phyloP scores from a whole-genome alignment of 2,113 vertebrate species.

The Callipepla squamata region DNA sequence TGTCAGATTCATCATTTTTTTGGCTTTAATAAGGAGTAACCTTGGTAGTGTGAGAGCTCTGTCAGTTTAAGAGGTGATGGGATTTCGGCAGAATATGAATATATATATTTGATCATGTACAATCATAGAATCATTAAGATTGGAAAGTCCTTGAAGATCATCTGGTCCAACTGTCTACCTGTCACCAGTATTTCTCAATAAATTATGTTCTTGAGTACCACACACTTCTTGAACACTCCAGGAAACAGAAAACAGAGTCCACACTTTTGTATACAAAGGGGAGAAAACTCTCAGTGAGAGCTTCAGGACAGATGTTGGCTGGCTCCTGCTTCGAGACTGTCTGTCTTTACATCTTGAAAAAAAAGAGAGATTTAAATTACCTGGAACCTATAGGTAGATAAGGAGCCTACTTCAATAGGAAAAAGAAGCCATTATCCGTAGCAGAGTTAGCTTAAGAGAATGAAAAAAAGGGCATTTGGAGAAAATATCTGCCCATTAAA shows the following conservation, averaged over 20 bases:
- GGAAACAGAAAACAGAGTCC: not conserved
- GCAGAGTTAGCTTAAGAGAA: constrained; percentile 58
- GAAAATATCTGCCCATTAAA: constrained; percentile 70
- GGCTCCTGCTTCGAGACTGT: not conserved
- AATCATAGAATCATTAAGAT: too few species aligned
- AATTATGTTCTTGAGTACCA: too few species aligned
- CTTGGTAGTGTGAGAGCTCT: not conserved
- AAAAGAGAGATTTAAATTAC: constrained; percentile 46
- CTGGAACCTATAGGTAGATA: constrained; percentile 57
- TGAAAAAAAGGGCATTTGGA: constrained; percentile 65
- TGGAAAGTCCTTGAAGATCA: too few species aligned
- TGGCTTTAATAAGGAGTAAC: not conserved
- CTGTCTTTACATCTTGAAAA: constrained; percentile 16
- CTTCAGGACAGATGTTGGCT: not conserved
- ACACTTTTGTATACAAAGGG: not conserved
- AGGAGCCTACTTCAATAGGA: constrained; percentile 47
- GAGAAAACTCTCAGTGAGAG: not conserved
- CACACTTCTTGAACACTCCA: too few species aligned
- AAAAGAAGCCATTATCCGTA: constrained; percentile 55
- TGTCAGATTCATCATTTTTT: not conserved
- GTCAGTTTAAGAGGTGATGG: not conserved
- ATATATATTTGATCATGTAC: not conserved
- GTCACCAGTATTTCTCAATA: too few species aligned
- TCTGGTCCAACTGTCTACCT: too few species aligned
- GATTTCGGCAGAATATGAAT: not conserved